Evolutionary conservation across 2,113 vertebrate genomes (phyloP).

Genomic region (Odocoileus hemionus): DNA sequence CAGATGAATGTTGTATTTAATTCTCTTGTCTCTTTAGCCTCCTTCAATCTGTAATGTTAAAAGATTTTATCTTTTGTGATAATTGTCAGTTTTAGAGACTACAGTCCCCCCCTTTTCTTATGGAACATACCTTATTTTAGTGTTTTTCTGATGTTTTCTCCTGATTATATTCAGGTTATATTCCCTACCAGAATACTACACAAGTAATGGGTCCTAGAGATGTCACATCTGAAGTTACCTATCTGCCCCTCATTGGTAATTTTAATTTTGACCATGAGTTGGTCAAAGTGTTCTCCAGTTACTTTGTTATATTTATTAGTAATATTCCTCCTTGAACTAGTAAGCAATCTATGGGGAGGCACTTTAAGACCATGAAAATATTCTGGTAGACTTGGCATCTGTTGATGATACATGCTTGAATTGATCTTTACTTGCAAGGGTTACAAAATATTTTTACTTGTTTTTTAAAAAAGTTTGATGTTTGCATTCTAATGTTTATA

Average conservation of each 20-base stretch:
- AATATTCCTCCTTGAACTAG: not conserved
- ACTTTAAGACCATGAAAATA: conserved; percentile 17
- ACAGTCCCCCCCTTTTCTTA: not conserved
- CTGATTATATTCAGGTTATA: not conserved
- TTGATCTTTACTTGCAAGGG: not conserved
- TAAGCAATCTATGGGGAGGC: not conserved
- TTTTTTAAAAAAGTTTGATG: not conserved
- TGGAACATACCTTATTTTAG: not conserved
- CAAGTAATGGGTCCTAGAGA: not conserved
- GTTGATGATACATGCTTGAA: not conserved
- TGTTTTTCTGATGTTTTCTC: not conserved
- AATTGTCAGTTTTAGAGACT: not conserved
- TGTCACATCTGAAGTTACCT: not conserved
- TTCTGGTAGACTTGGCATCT: not conserved
- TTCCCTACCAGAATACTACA: not conserved
- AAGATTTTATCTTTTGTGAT: not conserved
- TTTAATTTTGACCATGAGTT: conserved; percentile 29
- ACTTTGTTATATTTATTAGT: conserved; percentile 7
- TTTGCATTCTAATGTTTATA: not conserved
- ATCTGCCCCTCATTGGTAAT: not conserved
- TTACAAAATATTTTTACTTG: not conserved
- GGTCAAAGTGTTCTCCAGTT: conserved; percentile 17
- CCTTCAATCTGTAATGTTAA: not conserved
- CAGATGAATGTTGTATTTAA: not conserved
- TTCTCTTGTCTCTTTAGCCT: not conserved